Evolutionary conservation across 2,888 invertebrate species (phyloP), one percentile per base, ranked within the genome.

Genomic region (Noctua fimbriata): DNA sequence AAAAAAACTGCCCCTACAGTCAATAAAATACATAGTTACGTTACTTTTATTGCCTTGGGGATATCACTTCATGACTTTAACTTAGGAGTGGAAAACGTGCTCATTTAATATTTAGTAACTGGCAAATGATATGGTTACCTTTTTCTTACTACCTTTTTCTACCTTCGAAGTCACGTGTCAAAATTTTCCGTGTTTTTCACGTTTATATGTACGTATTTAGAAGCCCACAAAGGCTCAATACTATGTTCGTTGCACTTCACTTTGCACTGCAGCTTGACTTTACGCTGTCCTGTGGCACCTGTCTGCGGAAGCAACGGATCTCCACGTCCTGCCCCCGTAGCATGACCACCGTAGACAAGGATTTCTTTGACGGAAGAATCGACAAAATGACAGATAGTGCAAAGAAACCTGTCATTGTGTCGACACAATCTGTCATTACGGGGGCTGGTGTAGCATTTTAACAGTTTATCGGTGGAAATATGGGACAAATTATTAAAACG

Each of bases 41-140:
- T 89, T 90, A 87, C 78, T 90, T 93, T 93, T 92, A 93, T 89
- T 89, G 83, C 91, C 79, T 81, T 77, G 79, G 88, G 88, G 90
- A 89, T 47, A 73, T 36, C 73, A 2, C 66, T 83, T 77, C 55
- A 67, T 44, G 78, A 55, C 79, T 49, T 63, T 16, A 55, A 69
- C 84, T 76, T 66, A 18, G n/a, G 5, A 76, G 36, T 41, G 41
- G 52, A 74, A 86, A 79, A 85, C 79, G 87, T 82, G 86, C 1
- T 36, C 86, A 66, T 66, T 21, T 55, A 70, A 32, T 67, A 86
- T 84, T 47, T 75, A 77, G 47, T 49, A 10, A 18, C 67, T 28
- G 24, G 52, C 16, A 32, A 36, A 32, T 28, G 58, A 44, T 44
- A 36, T 47, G n/a, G 6, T 21, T 44, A 73, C n/a, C 14, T 44